A percentile compares a stretch with the other conserved stretches of the same genome.
Conservation (phyloP, 2,113 vertebrate genomes). For the Thunnus maccoyii region DNA sequence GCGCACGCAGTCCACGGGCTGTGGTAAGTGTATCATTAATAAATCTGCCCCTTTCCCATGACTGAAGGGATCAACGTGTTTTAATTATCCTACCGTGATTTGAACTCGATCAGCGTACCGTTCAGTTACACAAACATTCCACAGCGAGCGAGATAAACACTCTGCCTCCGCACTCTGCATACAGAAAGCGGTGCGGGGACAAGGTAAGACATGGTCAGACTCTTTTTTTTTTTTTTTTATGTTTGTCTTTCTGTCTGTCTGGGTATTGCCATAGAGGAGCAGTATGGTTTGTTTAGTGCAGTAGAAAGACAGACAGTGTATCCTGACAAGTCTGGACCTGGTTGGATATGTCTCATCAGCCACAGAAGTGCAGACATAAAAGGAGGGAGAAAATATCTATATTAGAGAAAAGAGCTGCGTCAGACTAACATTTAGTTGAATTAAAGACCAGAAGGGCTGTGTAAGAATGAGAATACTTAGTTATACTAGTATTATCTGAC, state of each 20-base stretch:
- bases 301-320: constrained; percentile 61
- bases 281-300: constrained; percentile 54
- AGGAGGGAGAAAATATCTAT: neutral
- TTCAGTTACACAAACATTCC: constrained; percentile 78
- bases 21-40: constrained; percentile 81
- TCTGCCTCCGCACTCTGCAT: constrained; percentile 65
- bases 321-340: constrained; percentile 73
- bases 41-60: constrained; percentile 75
- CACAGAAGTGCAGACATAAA: constrained; percentile 55
- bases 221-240: constrained; percentile 5
- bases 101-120: constrained; percentile 76
- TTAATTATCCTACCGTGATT: constrained; percentile 81
- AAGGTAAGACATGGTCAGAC: constrained; percentile 59
- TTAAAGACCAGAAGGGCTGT: too few species aligned
- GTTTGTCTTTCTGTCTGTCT: constrained; percentile 54
- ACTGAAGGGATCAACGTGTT: constrained; percentile 84
- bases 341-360: constrained; percentile 55
- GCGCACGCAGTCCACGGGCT: constrained; percentile 57
- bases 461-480: neutral
- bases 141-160: constrained; percentile 73
- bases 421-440: too few species aligned
- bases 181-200: constrained; percentile 54
- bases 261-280: constrained; percentile 36
- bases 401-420: too few species aligned
- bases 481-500: neutral